These are phyloP conservation scores for Cetoscarus ocellatus DNA, from an alignment of 2,797 vertebrate species.

Conservation along the genomic window DNA sequence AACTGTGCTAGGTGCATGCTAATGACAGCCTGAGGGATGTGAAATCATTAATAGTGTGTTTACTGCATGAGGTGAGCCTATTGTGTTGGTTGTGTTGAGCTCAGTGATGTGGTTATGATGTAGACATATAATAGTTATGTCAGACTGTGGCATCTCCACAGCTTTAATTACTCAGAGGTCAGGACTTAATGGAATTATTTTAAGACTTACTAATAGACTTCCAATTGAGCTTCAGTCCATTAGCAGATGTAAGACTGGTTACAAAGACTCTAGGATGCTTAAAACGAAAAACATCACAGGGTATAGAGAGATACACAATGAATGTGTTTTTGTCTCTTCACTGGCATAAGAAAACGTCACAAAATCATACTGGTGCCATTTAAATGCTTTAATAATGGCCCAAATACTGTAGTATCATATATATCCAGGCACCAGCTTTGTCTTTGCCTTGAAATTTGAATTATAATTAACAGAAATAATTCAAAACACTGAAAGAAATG, in stretches of 20 bases:
- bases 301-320: not conserved
- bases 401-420: not conserved
- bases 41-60: constrained; percentile 54
- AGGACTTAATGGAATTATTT: not conserved
- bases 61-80: constrained; percentile 15
- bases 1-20: constrained; percentile 31
- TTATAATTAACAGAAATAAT: no score
- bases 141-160: constrained; percentile 2
- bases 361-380: not conserved
- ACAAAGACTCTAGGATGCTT: not conserved
- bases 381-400: not conserved
- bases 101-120: constrained; percentile 22
- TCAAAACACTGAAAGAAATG: not conserved
- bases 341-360: no score
- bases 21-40: constrained; percentile 41
- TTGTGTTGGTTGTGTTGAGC: constrained; percentile 21
- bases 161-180: constrained; percentile 3
- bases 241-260: not conserved
- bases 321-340: no score
- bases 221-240: not conserved
- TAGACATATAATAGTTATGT: constrained; percentile 12
- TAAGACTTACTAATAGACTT: not conserved
- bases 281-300: no score
- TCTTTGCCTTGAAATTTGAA: not conserved
- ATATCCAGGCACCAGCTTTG: not conserved